Evolutionary conservation across 1,140 invertebrate genomes (phyloP), one percentile per base, ranked within the genome.

Genomic region (Penaeus japonicus): DNA sequence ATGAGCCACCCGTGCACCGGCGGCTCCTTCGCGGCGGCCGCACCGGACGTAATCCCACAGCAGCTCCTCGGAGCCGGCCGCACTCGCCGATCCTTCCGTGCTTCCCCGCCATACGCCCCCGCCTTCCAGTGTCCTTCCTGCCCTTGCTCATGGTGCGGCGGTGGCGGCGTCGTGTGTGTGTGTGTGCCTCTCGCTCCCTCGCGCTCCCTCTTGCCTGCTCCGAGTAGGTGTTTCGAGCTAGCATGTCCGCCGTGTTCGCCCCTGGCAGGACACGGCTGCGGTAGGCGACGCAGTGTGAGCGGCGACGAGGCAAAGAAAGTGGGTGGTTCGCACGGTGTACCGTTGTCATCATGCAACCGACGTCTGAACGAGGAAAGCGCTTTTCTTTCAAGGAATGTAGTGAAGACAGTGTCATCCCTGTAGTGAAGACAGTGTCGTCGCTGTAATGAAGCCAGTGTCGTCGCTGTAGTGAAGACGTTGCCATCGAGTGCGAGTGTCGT

Each of bases 1-100:
- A n/a, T 15, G 39, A 53, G 54, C n/a, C 39, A 24, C 22, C 47
- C 35, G 12, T n/a, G 75, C 75, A 39, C 4, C 30, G 27, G 27
- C 39, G 54, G 39, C 39, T 22, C 32, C 47, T 22, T 22, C 77
- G 77, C 47, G 81, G 59, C 81, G 35, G 55, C 81, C 81, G 65
- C 83, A 84, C 83, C 83, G 83, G 83, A 84, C 83, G 83, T 84
- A 84, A 84, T 84, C 83, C 83, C 65, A 73, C 70, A 70, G 75
- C 32, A 54, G 62, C 83, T 55, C 57, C 30, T 39, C 62, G 35
- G 39, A n/a, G 39, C 35, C 75, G 83, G 70, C 83, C 83, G 47
- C 83, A 47, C 83, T 53, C 65, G 47, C 47, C 47, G 47, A 47
- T 47, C 47, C 47, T 27, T 32, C 79, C 65, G 47, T 79, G 39